Conservation (phyloP, 2,888 invertebrate species). For the Plemyria rubiginata region DNA sequence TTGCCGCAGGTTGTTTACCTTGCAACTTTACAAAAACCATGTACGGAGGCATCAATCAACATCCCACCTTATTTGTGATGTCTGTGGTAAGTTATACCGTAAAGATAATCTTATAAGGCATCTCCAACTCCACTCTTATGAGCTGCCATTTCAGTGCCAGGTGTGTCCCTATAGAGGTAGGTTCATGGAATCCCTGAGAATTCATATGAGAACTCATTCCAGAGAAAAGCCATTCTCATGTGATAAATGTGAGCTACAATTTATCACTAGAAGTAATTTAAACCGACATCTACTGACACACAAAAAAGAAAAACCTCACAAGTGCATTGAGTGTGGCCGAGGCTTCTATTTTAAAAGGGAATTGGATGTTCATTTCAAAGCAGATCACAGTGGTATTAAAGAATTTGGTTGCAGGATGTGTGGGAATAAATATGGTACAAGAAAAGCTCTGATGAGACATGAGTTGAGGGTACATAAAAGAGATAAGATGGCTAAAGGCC, state of each 20-base stretch:
- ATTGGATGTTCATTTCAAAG: slow-evolving; percentile 60
- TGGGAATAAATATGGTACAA: slow-evolving; percentile 65
- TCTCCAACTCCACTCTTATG: slow-evolving; percentile 57
- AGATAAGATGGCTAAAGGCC: slow-evolving; percentile 64
- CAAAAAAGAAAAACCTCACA: slow-evolving; percentile 58
- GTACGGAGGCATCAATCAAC: slow-evolving; percentile 50
- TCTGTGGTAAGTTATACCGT: slow-evolving; percentile 64
- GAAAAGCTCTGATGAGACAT: slow-evolving; percentile 66
- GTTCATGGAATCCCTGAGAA: slow-evolving; percentile 60
- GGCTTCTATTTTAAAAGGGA: slow-evolving; percentile 62
- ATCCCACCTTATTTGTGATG: slow-evolving; percentile 61
- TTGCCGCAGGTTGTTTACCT: slow-evolving; percentile 49
- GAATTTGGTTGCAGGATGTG: slow-evolving; percentile 61
- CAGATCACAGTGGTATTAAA: slow-evolving; percentile 64
- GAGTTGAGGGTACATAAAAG: slow-evolving; percentile 67
- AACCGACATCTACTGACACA: slow-evolving; percentile 67
- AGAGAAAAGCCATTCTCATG: slow-evolving; percentile 66
- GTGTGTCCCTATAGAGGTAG: slow-evolving; percentile 64
- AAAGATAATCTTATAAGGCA: slow-evolving; percentile 65
- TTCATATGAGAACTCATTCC: slow-evolving; percentile 64
- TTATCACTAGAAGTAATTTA: slow-evolving; percentile 65
- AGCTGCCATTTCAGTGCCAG: slow-evolving; percentile 63
- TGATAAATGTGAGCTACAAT: slow-evolving; percentile 59
- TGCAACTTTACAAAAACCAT: slow-evolving; percentile 55
- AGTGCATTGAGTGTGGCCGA: slow-evolving; percentile 62